Conservation (phyloP, 2,113 vertebrate species). For the Ailurus styani region DNA sequence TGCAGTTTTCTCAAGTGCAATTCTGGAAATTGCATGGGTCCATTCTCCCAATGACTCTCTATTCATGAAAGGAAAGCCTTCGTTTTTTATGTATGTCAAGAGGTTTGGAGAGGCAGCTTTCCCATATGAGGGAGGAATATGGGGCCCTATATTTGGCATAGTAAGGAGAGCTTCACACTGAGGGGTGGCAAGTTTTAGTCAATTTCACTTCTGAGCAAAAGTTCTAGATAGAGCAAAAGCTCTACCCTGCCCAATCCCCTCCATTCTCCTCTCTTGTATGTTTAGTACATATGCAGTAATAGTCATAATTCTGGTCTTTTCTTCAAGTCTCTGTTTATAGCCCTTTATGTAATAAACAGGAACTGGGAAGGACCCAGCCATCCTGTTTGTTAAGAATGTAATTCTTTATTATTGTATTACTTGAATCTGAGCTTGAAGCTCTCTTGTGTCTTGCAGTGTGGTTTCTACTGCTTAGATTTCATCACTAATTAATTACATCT, state of each 20-base stretch:
- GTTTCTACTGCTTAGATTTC: background rate
- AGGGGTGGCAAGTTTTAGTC: background rate
- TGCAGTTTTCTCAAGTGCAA: background rate
- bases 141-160: background rate
- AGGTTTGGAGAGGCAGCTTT: background rate
- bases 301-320: background rate
- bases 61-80: background rate
- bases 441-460: background rate
- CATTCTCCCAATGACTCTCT: background rate
- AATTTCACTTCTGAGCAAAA: background rate
- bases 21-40: background rate
- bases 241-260: background rate
- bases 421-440: background rate
- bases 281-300: background rate
- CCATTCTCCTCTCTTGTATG: background rate
- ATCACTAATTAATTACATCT: background rate
- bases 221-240: no score
- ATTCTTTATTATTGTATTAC: background rate
- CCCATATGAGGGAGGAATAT: background rate
- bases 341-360: background rate
- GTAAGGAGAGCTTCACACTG: background rate
- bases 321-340: background rate
- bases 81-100: background rate
- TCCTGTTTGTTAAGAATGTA: background rate
- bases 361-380: background rate